Conservation (phyloP, 2,888 invertebrate species). For the Ectobius pallidus region DNA sequence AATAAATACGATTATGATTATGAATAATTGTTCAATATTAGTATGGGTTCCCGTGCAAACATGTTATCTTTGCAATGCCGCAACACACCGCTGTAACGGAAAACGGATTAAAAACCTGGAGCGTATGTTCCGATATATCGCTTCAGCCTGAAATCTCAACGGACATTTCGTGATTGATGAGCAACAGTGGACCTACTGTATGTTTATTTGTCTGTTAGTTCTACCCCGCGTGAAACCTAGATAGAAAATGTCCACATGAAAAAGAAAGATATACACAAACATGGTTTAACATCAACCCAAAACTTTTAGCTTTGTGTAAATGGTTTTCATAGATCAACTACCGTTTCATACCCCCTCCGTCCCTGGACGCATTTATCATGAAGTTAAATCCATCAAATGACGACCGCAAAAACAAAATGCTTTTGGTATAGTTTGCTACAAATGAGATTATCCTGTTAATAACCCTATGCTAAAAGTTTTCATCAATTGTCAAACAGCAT, state of each 20-base stretch:
- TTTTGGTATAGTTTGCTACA: background rate
- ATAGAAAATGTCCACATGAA: background rate
- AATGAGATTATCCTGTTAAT: background rate
- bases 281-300: background rate
- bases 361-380: background rate
- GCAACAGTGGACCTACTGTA: too few relatives aligned
- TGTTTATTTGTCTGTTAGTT: background rate
- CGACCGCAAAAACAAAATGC: background rate
- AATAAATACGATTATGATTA: too few relatives aligned
- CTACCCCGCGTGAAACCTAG: background rate
- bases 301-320: background rate
- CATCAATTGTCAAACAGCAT: too few relatives aligned
- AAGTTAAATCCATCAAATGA: slow-evolving; percentile 2
- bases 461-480: too few relatives aligned
- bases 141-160: slow-evolving; percentile 9
- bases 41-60: too few relatives aligned
- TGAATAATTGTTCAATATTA: too few relatives aligned
- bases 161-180: background rate
- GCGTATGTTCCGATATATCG: background rate
- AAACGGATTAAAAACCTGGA: too few relatives aligned
- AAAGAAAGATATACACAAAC: too few relatives aligned
- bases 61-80: background rate
- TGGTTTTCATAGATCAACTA: background rate
- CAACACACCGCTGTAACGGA: background rate
- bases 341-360: background rate